These are phyloP conservation scores for Montipora sp. DNA, from an alignment of 64 coral and sea anemone species.

Conservation along the genomic window DNA sequence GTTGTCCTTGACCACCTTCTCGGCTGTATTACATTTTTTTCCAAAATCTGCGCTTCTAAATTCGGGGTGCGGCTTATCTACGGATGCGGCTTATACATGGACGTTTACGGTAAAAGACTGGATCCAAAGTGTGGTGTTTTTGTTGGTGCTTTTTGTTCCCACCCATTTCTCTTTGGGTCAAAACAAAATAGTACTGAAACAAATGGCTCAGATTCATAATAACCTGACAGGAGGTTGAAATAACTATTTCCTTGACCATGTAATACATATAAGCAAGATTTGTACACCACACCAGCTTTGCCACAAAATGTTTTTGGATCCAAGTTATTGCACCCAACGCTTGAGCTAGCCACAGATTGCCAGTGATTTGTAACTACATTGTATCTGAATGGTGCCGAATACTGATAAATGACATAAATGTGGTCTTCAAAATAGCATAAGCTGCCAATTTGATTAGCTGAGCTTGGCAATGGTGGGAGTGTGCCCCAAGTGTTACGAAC, in stretches of 20 bases:
- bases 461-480: background rate
- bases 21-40: no score
- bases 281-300: background rate
- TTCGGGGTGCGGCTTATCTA: no score
- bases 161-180: conserved; percentile 2
- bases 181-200: background rate
- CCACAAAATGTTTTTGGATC: background rate
- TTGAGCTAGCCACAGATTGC: background rate
- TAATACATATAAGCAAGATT: background rate
- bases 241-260: background rate
- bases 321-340: background rate
- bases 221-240: background rate
- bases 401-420: background rate
- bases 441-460: background rate
- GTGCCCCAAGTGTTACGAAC: background rate
- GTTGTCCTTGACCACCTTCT: no score
- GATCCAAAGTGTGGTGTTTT: background rate
- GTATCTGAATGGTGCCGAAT: background rate
- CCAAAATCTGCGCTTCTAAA: no score
- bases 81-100: no score
- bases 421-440: background rate
- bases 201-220: background rate
- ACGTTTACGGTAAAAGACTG: no score
- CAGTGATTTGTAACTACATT: background rate
- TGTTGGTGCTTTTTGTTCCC: background rate